Base-by-base conservation (phyloP, 1,140 invertebrate genomes). In the Kradibia gibbosae region DNA sequence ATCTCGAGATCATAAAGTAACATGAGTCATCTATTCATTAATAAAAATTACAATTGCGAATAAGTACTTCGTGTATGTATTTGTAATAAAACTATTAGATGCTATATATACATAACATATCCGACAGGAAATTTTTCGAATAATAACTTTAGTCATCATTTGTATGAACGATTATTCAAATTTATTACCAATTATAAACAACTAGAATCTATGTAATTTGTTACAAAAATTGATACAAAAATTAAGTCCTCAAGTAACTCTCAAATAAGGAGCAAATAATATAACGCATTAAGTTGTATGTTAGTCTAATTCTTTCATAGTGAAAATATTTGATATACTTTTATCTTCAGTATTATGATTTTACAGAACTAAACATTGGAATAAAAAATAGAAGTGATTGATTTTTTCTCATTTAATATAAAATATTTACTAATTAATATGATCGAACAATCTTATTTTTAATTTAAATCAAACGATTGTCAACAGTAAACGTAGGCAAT, bases 51-150 rank as follows among this genome's bases (percentile, higher is more conserved):
- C 71, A 62, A 70, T 11, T 36, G 39, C 25, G 28, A 34, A n/a
- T 20, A 72, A 20, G 31, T 45, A 57, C 34, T 75, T 20, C 34
- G 20, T 22, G 20, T 25, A 75, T 75, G 81, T 62, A 83, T 82
- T 83, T 84, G 74, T 86, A 85, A 83, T 81, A 67, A 7, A 73
- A 73, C 25, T 73, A 11, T 31, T 20, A 25, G 25, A 7, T 25
- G 3, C 42, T 48, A 48, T 48, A 28, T 72, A n/a, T 48, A 50
- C 20, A 50, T 53, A 67, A n/a, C 39, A 67, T 0, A 4, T 0
- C 0, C 11, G 3, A 11, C 62, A 67, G 8, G 11, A 10, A 11
- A 8, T n/a, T 67, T 36, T 3, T 3, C 7, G 11, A n/a, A n/a
- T n/a, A n/a, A n/a, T n/a, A n/a, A n/a, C n/a, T n/a, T n/a, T n/a